These are phyloP conservation scores for Halocaridina rubra DNA, from an alignment of 2,888 invertebrate genomes.

Conservation along the genomic window DNA sequence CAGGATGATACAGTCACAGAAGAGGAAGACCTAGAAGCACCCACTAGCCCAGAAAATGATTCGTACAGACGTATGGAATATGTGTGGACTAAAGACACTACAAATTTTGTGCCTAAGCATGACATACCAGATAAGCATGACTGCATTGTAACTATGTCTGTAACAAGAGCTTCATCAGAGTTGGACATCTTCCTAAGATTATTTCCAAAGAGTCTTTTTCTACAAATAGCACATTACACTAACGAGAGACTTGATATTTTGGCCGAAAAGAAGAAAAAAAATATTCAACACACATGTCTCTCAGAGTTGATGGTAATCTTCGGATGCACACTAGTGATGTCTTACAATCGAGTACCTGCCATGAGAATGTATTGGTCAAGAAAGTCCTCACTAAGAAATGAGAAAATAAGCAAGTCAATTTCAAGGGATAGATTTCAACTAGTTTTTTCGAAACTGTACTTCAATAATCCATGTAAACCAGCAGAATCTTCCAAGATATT, in stretches of 20 bases:
- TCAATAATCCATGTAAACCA: neutral
- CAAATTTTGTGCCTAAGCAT: neutral
- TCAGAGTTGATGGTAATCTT: neutral
- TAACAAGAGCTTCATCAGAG: neutral
- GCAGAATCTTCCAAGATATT: constrained; percentile 2
- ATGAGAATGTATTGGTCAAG: neutral
- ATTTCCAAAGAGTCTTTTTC: neutral
- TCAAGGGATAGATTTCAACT: neutral
- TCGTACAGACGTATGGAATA: neutral
- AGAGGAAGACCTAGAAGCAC: neutral
- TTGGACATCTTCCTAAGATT: neutral
- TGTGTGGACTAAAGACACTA: neutral
- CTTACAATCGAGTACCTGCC: neutral
- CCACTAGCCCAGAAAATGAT: neutral
- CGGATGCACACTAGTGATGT: neutral
- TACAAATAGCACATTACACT: neutral
- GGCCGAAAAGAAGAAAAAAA: neutral
- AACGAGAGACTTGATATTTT: neutral
- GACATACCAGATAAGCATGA: neutral
- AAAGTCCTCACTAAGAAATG: neutral
- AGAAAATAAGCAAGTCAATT: neutral
- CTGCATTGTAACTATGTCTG: neutral
- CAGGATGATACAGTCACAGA: constrained; percentile 1
- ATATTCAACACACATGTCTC: neutral
- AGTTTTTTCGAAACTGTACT: neutral